Conservation (phyloP, 2,113 vertebrate species). For the Podarcis raffonei region DNA sequence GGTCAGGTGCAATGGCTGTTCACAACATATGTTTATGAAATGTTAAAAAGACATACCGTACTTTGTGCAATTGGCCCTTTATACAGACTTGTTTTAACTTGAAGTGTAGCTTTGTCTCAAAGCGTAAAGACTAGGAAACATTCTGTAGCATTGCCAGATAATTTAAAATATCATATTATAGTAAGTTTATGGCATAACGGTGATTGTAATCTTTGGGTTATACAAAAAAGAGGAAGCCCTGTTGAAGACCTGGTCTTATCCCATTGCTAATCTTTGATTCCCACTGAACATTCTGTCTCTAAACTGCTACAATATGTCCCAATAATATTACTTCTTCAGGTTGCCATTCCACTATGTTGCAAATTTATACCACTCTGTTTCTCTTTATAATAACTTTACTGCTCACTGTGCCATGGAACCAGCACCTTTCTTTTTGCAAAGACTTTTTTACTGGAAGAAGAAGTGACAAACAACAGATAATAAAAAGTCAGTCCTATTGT, state of each 20-base stretch:
- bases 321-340: neutral
- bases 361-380: neutral
- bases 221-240: neutral
- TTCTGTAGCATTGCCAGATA: neutral
- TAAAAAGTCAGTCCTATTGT: neutral
- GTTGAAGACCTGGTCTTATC: neutral
- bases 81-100: neutral
- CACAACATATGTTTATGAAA: neutral
- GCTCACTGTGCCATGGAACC: neutral
- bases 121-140: neutral
- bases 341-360: neutral
- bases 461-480: neutral
- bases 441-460: neutral
- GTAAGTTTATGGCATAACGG: neutral
- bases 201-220: neutral
- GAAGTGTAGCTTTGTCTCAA: neutral
- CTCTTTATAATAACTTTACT: neutral
- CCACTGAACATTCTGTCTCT: rapidly evolving
- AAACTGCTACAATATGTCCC: neutral
- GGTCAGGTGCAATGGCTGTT: too few species aligned
- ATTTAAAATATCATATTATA: neutral
- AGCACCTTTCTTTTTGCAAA: neutral
- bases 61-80: neutral
- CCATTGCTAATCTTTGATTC: neutral
- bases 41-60: neutral